These are phyloP conservation scores for Exocentrus adspersus DNA, from an alignment of 2,888 invertebrate genomes.

Conservation along the genomic window DNA sequence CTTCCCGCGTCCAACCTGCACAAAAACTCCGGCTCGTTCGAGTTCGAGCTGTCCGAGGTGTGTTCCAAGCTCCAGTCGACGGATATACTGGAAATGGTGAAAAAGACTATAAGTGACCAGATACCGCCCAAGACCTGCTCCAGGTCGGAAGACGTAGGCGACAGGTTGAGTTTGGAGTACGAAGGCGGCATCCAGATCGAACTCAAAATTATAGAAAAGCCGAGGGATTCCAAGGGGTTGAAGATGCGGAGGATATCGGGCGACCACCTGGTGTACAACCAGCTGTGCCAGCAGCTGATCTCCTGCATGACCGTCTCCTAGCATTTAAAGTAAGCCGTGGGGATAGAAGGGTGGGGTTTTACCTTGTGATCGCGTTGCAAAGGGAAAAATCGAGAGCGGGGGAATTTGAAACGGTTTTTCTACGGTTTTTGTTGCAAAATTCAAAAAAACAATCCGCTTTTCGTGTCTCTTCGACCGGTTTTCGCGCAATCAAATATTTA, in stretches of 20 bases:
- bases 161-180: conserved; percentile 62
- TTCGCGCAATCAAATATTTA: too few relatives aligned
- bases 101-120: conserved; percentile 80
- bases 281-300: conserved; percentile 87
- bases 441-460: too few relatives aligned
- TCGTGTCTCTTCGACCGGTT: too few relatives aligned
- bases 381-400: too few relatives aligned
- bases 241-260: conserved; percentile 89
- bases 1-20: conserved; percentile 48
- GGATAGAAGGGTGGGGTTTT: neutral
- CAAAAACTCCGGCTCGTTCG: conserved; percentile 66
- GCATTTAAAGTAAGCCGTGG: conserved; percentile 43
- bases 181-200: conserved; percentile 86
- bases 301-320: conserved; percentile 83
- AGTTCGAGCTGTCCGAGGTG: conserved; percentile 81
- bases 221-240: conserved; percentile 78
- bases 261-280: conserved; percentile 87
- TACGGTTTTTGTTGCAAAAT: too few relatives aligned
- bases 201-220: conserved; percentile 77
- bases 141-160: conserved; percentile 58
- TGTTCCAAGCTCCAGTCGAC: conserved; percentile 83
- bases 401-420: too few relatives aligned
- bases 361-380: too few relatives aligned
- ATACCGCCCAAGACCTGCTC: conserved; percentile 77
- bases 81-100: conserved; percentile 82